Conservation (phyloP, 1,140 invertebrate species). For the Neodiprion virginianus region DNA sequence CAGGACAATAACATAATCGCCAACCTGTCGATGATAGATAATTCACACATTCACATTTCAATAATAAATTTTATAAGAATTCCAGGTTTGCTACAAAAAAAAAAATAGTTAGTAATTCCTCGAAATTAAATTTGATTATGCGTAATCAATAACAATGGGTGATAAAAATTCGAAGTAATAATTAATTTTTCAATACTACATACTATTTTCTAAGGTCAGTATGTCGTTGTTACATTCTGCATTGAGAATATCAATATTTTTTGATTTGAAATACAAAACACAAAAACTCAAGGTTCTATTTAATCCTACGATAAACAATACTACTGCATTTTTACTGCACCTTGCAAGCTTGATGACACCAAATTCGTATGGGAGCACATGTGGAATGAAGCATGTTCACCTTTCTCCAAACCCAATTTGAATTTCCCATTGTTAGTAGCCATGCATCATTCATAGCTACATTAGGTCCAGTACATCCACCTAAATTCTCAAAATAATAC, state of each 20-base stretch:
- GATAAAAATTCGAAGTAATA: background rate
- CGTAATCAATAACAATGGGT: constrained; percentile 8
- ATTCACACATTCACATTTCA: background rate
- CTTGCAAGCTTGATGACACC: constrained; percentile 92
- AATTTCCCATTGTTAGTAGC: constrained; percentile 68
- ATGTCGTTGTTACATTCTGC: too few relatives aligned
- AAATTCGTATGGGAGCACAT: constrained; percentile 83
- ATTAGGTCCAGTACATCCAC: constrained; percentile 75
- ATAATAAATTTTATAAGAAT: background rate
- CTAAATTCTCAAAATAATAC: constrained; percentile 45
- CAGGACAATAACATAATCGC: constrained; percentile 59
- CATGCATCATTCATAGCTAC: constrained; percentile 75
- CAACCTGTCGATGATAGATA: constrained; percentile 44
- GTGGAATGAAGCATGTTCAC: constrained; percentile 78
- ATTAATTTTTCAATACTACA: too few relatives aligned
- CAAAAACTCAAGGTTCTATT: too few relatives aligned
- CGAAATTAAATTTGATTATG: background rate
- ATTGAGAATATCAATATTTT: too few relatives aligned
- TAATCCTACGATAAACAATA: too few relatives aligned
- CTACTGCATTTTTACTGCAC: constrained; percentile 54
- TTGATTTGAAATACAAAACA: too few relatives aligned
- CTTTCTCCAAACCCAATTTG: constrained; percentile 82
- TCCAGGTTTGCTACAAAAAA: too few relatives aligned
- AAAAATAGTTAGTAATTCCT: background rate
- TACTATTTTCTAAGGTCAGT: too few relatives aligned